These are phyloP conservation scores for Schizotus pectinicornis DNA, from an alignment of 2,888 invertebrate genomes.

Conservation along the genomic window DNA sequence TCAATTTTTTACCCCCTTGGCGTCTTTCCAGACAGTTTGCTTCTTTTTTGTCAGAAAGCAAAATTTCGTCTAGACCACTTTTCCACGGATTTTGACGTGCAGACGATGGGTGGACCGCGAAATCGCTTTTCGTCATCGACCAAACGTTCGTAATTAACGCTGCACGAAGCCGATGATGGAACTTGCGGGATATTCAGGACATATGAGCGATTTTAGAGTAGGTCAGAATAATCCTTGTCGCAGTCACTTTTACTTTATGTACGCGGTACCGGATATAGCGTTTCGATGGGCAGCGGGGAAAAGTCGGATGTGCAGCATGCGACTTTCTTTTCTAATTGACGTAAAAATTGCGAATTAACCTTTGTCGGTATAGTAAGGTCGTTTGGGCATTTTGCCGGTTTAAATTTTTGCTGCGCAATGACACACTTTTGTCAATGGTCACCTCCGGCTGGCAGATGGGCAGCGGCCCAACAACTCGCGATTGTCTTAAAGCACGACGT, in stretches of 20 bases:
- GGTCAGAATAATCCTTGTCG: constrained; percentile 24
- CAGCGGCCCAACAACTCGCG: too few relatives aligned
- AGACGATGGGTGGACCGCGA: background rate
- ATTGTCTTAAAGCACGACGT: too few relatives aligned
- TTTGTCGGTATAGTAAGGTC: too few relatives aligned
- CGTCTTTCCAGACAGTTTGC: too few relatives aligned
- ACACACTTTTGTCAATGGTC: constrained; percentile 8
- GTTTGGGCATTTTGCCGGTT: too few relatives aligned
- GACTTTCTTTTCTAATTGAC: constrained; percentile 15
- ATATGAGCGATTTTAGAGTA: constrained; percentile 11
- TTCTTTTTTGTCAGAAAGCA: too few relatives aligned
- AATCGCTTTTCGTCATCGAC: background rate
- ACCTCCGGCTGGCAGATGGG: background rate
- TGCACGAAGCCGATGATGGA: constrained; percentile 16
- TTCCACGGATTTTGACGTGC: too few relatives aligned
- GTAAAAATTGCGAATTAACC: too few relatives aligned
- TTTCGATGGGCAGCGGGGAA: constrained; percentile 15
- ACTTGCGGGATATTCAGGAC: constrained; percentile 19
- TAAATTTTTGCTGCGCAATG: background rate
- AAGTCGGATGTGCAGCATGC: constrained; percentile 14
- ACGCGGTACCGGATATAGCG: constrained; percentile 14
- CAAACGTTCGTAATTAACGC: background rate
- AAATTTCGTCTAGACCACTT: too few relatives aligned
- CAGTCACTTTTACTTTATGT: constrained; percentile 27
- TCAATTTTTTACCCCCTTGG: too few relatives aligned